Evolutionary conservation across 2,113 vertebrate species (phyloP).

Genomic region (Prunella himalayana): DNA sequence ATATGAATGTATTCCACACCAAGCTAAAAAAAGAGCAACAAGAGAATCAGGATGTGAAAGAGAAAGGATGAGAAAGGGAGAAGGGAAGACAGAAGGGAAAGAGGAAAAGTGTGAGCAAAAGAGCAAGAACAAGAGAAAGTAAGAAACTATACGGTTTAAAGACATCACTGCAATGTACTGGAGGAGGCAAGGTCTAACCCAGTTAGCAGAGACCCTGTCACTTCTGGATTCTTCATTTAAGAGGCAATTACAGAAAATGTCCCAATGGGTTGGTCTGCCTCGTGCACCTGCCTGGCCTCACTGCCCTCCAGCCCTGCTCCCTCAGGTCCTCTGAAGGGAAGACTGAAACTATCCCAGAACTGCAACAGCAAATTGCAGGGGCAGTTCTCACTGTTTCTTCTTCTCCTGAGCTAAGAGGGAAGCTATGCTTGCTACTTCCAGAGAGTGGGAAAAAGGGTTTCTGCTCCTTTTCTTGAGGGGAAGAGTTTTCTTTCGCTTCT

Average conservation of each 20-base stretch:
- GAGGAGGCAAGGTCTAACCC: background rate
- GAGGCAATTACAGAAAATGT: background rate
- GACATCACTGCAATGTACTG: background rate
- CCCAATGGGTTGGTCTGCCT: background rate
- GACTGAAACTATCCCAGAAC: accelerated
- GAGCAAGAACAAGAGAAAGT: background rate
- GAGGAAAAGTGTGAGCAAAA: background rate
- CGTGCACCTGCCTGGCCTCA: background rate
- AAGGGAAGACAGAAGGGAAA: background rate
- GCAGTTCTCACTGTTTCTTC: background rate
- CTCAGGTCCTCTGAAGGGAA: background rate
- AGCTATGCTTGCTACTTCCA: background rate
- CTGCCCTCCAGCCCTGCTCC: background rate
- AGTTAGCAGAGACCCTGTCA: background rate
- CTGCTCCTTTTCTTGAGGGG: background rate
- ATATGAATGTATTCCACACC: background rate
- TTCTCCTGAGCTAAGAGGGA: background rate
- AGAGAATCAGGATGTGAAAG: background rate
- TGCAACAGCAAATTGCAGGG: background rate
- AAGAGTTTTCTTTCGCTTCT: background rate
- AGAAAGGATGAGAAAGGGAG: background rate
- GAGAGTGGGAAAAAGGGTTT: accelerated
- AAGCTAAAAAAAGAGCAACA: background rate
- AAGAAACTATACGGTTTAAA: background rate
- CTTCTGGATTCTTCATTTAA: background rate